Evolutionary conservation across 2,113 vertebrate genomes (phyloP).

Genomic region (Hiodon tergisus): DNA sequence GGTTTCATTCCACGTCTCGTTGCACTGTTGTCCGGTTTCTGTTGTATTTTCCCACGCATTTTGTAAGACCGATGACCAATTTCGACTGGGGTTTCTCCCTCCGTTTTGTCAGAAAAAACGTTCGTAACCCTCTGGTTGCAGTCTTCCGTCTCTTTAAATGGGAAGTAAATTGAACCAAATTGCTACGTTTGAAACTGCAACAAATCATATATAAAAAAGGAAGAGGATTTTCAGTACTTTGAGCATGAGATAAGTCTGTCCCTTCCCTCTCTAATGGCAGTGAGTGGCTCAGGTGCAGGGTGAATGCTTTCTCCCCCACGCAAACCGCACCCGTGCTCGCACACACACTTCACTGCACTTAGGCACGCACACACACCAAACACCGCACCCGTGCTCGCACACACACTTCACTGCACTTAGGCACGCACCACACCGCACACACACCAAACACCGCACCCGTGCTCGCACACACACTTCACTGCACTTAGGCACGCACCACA

Average conservation of each 20-base stretch:
- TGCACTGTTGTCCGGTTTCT: background rate
- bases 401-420: too few relatives aligned
- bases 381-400: conserved; percentile 34
- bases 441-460: too few relatives aligned
- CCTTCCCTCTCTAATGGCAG: background rate
- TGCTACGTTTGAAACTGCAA: background rate
- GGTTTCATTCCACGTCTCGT: background rate
- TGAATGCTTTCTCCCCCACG: background rate
- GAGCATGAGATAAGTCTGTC: background rate
- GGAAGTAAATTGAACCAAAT: conserved; percentile 12
- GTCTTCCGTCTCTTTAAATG: conserved; percentile 14
- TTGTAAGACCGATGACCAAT: conserved; percentile 14
- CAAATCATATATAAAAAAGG: background rate
- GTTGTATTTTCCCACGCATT: background rate
- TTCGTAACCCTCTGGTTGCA: conserved; percentile 1
- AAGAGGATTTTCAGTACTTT: background rate
- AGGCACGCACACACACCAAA: conserved; percentile 11
- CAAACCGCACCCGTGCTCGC: background rate
- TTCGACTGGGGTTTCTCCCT: background rate
- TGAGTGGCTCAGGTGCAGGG: background rate
- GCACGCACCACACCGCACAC: too few relatives aligned
- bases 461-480: too few relatives aligned
- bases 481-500: too few relatives aligned
- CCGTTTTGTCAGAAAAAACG: background rate
- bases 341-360: conserved; percentile 27